Base-by-base conservation (phyloP, 2,888 invertebrate genomes). In the Ellobium chinense region DNA sequence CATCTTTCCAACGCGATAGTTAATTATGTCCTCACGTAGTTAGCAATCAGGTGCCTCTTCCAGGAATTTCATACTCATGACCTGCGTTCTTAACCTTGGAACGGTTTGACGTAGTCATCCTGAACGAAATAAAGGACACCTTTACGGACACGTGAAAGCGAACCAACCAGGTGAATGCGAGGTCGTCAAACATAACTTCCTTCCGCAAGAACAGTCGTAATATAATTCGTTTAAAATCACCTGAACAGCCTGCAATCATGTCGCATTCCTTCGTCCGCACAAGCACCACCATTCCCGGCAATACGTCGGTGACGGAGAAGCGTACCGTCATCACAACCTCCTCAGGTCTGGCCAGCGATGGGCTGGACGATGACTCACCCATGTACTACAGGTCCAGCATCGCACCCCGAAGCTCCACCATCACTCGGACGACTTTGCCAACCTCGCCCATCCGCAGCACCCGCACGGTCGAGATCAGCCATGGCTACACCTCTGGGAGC, bases 281-380 rank as follows among this genome's bases (percentile, higher is more conserved):
- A 21, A 63, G 65, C 65, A 60, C 78, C 54, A 58, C 68, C 29
- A 56, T 78, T 29, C 83, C 70, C 0, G 73, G 66, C 1, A 77
- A 63, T 12, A 62, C 78, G 66, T 86, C 88, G 5, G 84, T 89
- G n/a, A 88, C 89, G 14, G 89, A 90, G 82, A 90, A 89, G 80
- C 82, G 89, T 54, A 89, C 89, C 1, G 87, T 89, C 69, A 87
- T 89, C n/a, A 88, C 86, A 31, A 85, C 87, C 12, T 86, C 87
- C 34, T 82, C 84, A 34, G 63, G 66, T 5, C 34, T 36, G 14
- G 73, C 81, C 12, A 83, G 78, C 0, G 84, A 85, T 39, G 65
- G 63, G 37, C 31, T 37, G 5, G 84, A 84, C 46, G 89, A 87
- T 31, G 88, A 86, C 76, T 82, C 86, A 14, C 84, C 82, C 80